Evolutionary conservation across 2,797 vertebrate species (phyloP), one percentile per base, ranked within the genome.

Genomic region (Eulemur rubriventer): DNA sequence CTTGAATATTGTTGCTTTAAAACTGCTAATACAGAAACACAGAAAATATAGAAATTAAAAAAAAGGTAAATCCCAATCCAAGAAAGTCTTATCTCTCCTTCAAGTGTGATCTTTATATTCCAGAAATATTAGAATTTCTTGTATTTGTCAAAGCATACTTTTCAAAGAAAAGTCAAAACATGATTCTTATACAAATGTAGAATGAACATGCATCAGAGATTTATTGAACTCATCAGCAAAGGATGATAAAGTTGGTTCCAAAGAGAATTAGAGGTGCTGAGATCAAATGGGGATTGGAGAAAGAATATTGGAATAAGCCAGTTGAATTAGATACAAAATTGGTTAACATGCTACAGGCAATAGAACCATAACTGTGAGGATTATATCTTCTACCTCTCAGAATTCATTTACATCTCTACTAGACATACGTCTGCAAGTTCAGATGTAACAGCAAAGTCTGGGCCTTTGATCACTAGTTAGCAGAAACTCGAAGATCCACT

Each of bases 41-140:
- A 83, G 33, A 69, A 85, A 72, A 52, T 84, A 20, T 84, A 48
- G 61, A 95, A 91, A 78, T 92, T 55, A 16, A 90, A 93, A 93
- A 69, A 59, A 72, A 81, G 78, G 30, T 9, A 91, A 93, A 88
- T 87, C 35, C 50, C 20, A 89, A 86, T 67, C 18, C 18, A 76
- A 81, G 14, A 89, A 88, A 55, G 22, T 12, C 10, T 91, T 81
- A 28, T 67, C 59, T 46, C 43, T 83, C 18, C 76, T 85, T 91
- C 38, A 72, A 90, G 17, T n/a, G 6, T 87, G 46, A 84, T 84
- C 43, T 92, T 92, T 94, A 59, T 80, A 67, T 86, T 92, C 17
- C 70, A 80, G 46, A 94, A 96, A 87, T 82, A 91, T 38, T 41
- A 28, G 12, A 69, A 46, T 76, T 63, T 18, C 46, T 48, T 91